Base-by-base conservation (phyloP, 2,797 vertebrate genomes). In the Eulemur mongoz region DNA sequence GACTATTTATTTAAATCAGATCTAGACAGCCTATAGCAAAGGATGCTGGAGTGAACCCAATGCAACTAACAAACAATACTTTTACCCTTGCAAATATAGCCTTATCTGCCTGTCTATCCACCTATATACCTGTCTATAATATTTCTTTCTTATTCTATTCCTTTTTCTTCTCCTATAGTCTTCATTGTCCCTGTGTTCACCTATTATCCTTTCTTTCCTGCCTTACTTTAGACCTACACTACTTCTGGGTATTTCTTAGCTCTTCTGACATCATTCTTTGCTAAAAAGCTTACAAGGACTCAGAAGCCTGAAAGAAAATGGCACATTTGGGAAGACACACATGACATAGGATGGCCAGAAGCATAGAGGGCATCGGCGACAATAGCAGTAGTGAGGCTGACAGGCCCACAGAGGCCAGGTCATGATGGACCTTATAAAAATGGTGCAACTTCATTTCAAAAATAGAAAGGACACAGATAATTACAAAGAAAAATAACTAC, bases 241-340 rank as follows among this genome's bases (percentile, higher is more conserved):
- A 76, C 7, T 65, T 43, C 52, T 20, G 23, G 23, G 6, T 72
- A 84, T 87, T 83, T 81, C 43, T 52, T 78, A 65, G 38, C 27
- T 90, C 75, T 93, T 89, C 43, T 93, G 30, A 72, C 65, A 83
- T 14, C 82, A 32, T 91, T 75, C 43, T 93, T 95, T 94, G n/a
- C 88, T 61, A 73, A 95, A 89, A 92, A 32, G 22, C 20, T 96
- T 89, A 38, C 10, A 92, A 85, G 15, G 25, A 79, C 32, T 48
- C 8, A 91, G 79, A 82, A 67, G 10, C 27, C 78, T 85, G 48
- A 81, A 95, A 75, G 70, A 30, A 67, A 78, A 63, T 78, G 48
- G 57, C 50, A 75, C 67, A 65, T 92, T 94, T 82, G 72, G 7
- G 72, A 93, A 95, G 43, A 32, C 27, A 10, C 13, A 83, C 35